A percentile compares a stretch with the other conserved stretches of the same genome.
Conservation (phyloP, 1,140 invertebrate genomes). For the Panonychus citri region DNA sequence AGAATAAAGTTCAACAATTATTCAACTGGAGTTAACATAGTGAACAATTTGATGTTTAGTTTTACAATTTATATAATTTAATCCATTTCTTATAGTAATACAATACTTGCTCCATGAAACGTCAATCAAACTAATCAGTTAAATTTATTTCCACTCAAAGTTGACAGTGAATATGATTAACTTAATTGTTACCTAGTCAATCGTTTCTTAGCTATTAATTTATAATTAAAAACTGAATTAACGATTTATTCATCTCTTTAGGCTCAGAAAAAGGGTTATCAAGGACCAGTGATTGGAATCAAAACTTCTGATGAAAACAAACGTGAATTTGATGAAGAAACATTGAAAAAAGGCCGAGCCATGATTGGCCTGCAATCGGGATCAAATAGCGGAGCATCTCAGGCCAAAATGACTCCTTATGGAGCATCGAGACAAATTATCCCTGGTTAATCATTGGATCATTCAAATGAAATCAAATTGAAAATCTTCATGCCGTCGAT, state of each 20-base stretch:
- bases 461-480: slow-evolving; percentile 16
- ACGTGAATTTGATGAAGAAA: slow-evolving; percentile 25
- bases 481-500: too few species aligned
- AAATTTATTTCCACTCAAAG: too few species aligned
- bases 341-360: slow-evolving; percentile 27
- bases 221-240: neutral
- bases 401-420: slow-evolving; percentile 32
- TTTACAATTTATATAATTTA: too few species aligned
- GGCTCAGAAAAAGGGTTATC: slow-evolving; percentile 29
- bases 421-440: slow-evolving; percentile 29
- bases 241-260: slow-evolving; percentile 12
- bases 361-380: slow-evolving; percentile 30
- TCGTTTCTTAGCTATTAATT: too few species aligned
- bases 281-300: slow-evolving; percentile 30
- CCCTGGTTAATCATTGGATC: slow-evolving; percentile 15
- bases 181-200: too few species aligned
- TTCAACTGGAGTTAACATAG: too few species aligned
- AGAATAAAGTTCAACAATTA: too few species aligned
- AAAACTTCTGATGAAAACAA: slow-evolving; percentile 30
- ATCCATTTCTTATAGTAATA: too few species aligned
- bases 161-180: too few species aligned
- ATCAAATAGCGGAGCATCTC: slow-evolving; percentile 30
- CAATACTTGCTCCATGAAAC: too few species aligned
- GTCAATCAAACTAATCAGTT: too few species aligned
- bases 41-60: too few species aligned